These are phyloP conservation scores for Ptilorrhoa leucosticta DNA, from an alignment of 2,113 vertebrate species.

Conservation along the genomic window DNA sequence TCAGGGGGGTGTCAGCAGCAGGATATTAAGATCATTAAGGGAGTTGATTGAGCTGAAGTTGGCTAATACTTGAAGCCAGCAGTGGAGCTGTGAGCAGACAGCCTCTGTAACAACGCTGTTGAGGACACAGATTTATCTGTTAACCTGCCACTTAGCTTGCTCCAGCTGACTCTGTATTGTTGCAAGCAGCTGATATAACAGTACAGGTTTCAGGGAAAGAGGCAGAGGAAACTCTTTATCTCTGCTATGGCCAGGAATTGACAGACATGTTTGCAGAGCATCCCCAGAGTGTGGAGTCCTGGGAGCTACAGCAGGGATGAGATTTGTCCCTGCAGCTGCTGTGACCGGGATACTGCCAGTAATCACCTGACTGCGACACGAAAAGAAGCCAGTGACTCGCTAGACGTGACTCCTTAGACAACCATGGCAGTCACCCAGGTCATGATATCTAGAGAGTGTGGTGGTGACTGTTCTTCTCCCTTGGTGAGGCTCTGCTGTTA, in stretches of 20 bases:
- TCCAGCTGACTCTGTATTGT: neutral
- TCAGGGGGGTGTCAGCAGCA: neutral
- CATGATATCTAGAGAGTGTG: neutral
- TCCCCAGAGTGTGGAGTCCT: neutral
- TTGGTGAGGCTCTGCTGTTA: neutral
- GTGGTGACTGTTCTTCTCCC: neutral
- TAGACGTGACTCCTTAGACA: neutral
- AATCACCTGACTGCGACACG: neutral
- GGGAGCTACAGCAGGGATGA: neutral
- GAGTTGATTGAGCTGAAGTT: neutral
- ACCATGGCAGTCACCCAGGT: neutral
- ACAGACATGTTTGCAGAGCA: neutral
- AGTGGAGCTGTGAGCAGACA: neutral
- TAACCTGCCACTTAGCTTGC: neutral
- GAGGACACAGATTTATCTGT: neutral
- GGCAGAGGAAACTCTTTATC: neutral
- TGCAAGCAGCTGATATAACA: conserved; percentile 13
- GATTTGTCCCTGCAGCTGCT: neutral
- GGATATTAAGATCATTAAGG: neutral
- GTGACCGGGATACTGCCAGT: neutral
- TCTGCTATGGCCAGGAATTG: neutral
- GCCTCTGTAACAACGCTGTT: neutral
- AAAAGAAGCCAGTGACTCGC: neutral
- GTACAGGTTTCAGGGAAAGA: neutral
- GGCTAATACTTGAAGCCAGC: neutral